Percentiles rank a stretch among this genome's conserved stretches.
These are phyloP conservation scores for Alaudala cheleensis DNA, from an alignment of 2,113 vertebrate genomes.

Conservation along the genomic window DNA sequence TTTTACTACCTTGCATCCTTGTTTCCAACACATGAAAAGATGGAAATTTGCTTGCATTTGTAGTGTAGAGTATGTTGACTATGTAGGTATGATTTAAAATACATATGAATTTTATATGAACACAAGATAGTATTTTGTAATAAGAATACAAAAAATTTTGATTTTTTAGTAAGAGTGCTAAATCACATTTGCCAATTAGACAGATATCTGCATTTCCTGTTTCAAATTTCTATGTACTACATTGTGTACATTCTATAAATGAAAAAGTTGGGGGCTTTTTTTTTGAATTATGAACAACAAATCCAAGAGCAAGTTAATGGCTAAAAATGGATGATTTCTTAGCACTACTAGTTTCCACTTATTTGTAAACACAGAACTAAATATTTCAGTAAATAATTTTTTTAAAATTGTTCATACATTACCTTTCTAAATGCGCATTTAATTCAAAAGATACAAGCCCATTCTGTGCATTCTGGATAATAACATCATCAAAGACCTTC, in stretches of 20 bases:
- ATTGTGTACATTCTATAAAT: background rate
- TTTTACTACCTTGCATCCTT: background rate
- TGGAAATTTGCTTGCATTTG: background rate
- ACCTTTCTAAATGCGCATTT: conserved; percentile 82
- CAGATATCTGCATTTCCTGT: background rate
- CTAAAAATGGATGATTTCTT: background rate
- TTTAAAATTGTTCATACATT: background rate
- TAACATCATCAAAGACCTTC: conserved; percentile 76
- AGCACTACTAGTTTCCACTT: background rate
- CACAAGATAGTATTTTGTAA: background rate
- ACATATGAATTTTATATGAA: background rate
- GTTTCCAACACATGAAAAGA: background rate
- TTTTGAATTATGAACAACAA: background rate
- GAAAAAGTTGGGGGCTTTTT: background rate
- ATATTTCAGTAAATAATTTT: background rate
- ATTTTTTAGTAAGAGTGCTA: background rate
- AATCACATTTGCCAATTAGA: background rate
- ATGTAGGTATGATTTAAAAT: background rate
- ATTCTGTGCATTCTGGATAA: conserved; percentile 73
- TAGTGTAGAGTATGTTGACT: background rate
- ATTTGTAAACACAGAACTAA: background rate
- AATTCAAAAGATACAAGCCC: conserved; percentile 87
- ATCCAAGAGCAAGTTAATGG: background rate
- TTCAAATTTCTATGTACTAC: background rate
- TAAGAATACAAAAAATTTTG: background rate